Conservation (phyloP, 2,113 vertebrate genomes). For the Petaurus breviceps region DNA sequence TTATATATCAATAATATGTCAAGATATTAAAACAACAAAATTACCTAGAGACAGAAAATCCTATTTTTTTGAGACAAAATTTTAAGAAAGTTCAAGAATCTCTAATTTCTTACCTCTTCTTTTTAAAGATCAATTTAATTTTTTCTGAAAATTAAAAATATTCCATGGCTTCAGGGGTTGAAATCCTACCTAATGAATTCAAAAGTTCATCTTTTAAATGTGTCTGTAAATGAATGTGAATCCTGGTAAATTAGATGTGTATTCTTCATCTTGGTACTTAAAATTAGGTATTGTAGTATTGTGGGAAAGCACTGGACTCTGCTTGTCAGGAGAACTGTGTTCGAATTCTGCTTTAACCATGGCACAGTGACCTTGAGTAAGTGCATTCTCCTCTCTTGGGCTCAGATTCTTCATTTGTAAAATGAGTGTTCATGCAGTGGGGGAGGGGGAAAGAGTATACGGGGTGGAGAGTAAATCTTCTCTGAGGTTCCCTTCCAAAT, state of each 20-base stretch:
- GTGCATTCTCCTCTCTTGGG: background rate
- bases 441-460: background rate
- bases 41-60: background rate
- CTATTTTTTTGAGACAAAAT: background rate
- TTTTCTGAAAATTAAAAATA: background rate
- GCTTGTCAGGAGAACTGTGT: too few relatives aligned
- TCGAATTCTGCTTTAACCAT: background rate
- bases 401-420: slow-evolving; percentile 39
- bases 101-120: background rate
- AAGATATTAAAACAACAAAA: background rate
- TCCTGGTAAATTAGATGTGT: background rate
- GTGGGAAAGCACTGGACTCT: background rate
- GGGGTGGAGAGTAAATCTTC: background rate
- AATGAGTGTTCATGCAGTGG: background rate
- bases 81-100: background rate
- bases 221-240: background rate
- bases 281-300: background rate
- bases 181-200: background rate
- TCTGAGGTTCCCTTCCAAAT: background rate
- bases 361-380: background rate
- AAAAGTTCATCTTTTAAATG: background rate
- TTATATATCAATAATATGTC: background rate
- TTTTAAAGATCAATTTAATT: background rate
- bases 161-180: background rate
- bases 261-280: background rate